These are phyloP conservation scores for Anguilla obscura DNA, from an alignment of 2,797 vertebrate genomes.

Conservation along the genomic window DNA sequence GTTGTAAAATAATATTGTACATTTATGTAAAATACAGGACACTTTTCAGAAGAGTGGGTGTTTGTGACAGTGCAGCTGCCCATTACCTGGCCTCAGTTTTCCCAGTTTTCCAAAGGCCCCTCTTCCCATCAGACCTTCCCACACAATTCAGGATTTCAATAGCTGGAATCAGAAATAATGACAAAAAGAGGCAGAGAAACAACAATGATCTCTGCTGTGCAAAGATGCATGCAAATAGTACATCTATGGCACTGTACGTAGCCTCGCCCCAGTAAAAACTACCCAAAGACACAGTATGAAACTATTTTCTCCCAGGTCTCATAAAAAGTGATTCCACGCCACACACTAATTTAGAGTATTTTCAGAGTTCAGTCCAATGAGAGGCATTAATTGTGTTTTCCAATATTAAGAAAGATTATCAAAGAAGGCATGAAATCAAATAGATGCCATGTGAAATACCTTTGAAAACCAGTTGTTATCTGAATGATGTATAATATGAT, in stretches of 20 bases:
- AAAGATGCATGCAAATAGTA: neutral
- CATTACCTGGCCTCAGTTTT: slow-evolving; percentile 85
- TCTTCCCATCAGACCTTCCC: slow-evolving; percentile 89
- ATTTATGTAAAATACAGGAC: neutral
- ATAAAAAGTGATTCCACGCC: too few relatives aligned
- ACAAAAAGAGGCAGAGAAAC: neutral
- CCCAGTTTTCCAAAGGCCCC: slow-evolving; percentile 89
- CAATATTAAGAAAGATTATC: neutral
- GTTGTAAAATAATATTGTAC: neutral
- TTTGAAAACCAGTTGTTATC: too few relatives aligned
- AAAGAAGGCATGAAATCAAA: neutral
- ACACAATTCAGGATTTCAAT: slow-evolving; percentile 92
- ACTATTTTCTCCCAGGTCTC: too few relatives aligned
- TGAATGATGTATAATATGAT: too few relatives aligned
- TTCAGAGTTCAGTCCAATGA: neutral
- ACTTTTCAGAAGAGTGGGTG: neutral
- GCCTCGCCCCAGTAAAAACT: neutral
- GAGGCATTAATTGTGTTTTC: neutral
- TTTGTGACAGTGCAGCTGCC: neutral
- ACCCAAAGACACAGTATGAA: neutral
- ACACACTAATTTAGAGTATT: too few relatives aligned
- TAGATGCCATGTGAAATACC: too few relatives aligned
- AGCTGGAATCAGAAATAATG: slow-evolving; percentile 66
- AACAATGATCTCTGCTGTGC: neutral
- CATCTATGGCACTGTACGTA: neutral